Conservation (phyloP, 2,113 vertebrate genomes). For the Labrus mixtus region DNA sequence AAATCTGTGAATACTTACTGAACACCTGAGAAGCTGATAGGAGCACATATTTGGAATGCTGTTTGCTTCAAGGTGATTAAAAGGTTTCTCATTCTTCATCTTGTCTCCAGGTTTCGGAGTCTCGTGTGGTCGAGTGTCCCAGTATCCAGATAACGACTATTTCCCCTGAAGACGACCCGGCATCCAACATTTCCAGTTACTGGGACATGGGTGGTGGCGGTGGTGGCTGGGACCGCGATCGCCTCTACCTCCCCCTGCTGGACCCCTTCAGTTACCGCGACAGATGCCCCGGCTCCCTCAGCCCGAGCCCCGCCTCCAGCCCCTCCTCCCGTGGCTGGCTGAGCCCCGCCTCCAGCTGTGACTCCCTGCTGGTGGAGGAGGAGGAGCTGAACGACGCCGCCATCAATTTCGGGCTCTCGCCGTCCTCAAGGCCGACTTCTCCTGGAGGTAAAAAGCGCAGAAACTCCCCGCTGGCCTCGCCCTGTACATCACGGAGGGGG, state of each 20-base stretch:
- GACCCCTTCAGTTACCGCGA: constrained; percentile 91
- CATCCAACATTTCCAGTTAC: constrained; percentile 69
- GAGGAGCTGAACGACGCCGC: constrained; percentile 90
- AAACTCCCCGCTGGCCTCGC: constrained; percentile 84
- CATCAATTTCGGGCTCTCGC: constrained; percentile 86
- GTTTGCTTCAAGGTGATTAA: not conserved
- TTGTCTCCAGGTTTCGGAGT: constrained; percentile 79
- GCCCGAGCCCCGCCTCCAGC: constrained; percentile 92
- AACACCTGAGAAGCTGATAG: too few relatives aligned
- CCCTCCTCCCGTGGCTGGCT: constrained; percentile 91
- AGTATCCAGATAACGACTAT: constrained; percentile 96
- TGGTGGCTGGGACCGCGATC: constrained; percentile 87
- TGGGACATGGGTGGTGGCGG: constrained; percentile 84
- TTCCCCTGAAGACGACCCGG: constrained; percentile 85
- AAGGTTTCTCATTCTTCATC: not conserved
- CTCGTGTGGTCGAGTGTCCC: constrained; percentile 91
- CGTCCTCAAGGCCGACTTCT: constrained; percentile 88
- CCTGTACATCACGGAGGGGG: constrained; percentile 87
- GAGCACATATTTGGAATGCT: not conserved
- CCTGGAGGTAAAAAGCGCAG: constrained; percentile 91
- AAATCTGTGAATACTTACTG: too few relatives aligned
- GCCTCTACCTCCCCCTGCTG: constrained; percentile 87
- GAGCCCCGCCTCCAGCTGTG: constrained; percentile 90
- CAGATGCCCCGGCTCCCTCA: constrained; percentile 86
- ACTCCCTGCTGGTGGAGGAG: constrained; percentile 90